Conservation (phyloP, 2,797 vertebrate genomes). For the Coluber constrictor region DNA sequence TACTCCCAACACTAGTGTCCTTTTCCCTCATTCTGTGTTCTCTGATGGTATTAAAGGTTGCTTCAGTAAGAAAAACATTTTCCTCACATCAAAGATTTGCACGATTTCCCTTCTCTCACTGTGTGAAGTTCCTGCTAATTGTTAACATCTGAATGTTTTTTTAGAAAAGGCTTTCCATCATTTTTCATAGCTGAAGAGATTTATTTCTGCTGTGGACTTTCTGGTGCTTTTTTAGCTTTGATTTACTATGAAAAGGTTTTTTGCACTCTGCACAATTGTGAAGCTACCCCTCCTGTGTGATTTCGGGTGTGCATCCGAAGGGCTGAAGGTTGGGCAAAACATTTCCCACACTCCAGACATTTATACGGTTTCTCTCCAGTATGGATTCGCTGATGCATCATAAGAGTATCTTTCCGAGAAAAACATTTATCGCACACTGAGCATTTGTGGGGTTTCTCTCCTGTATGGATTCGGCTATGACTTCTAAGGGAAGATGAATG, state of each 20-base stretch:
- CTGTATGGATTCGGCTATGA: neutral
- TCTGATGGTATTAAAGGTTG: neutral
- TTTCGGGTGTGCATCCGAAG: too few species aligned
- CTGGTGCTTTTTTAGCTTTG: neutral
- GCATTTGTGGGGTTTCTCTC: neutral
- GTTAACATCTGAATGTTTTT: neutral
- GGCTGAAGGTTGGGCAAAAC: too few species aligned
- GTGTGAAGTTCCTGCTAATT: neutral
- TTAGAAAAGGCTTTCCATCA: neutral
- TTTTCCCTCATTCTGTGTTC: neutral
- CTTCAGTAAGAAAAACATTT: too few species aligned
- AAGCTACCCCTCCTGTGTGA: too few species aligned
- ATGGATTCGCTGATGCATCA: neutral
- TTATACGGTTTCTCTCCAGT: neutral
- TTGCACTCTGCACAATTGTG: too few species aligned
- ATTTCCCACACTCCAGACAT: neutral
- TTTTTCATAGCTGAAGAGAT: neutral
- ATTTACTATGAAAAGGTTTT: too few species aligned
- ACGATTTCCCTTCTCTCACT: neutral
- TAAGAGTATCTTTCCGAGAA: neutral
- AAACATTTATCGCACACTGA: neutral
- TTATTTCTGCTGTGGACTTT: neutral
- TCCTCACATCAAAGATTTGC: too few species aligned
- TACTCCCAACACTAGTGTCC: neutral
- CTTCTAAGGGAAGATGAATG: rapidly evolving